These are phyloP conservation scores for Ctenopoma kingsleyae DNA, from an alignment of 2,797 vertebrate species.

Conservation along the genomic window DNA sequence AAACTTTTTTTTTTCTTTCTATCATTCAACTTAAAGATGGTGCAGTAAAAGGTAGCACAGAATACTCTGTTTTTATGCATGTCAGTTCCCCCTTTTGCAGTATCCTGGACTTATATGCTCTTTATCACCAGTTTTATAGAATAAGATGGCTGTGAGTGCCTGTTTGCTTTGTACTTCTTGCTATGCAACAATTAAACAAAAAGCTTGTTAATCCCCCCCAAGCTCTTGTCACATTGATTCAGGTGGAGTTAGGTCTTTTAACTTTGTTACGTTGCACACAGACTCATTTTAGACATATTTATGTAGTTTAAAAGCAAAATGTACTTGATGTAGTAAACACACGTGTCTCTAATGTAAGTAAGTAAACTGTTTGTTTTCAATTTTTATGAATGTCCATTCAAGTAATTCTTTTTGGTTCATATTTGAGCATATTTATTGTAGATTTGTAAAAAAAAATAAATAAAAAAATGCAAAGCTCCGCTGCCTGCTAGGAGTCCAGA, in stretches of 20 bases:
- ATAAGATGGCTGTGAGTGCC: slow-evolving; percentile 72
- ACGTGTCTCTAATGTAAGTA: slow-evolving; percentile 39
- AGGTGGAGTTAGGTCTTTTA: slow-evolving; percentile 59
- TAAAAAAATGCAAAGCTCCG: slow-evolving; percentile 18
- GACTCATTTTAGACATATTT: slow-evolving; percentile 23
- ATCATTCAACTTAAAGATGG: slow-evolving; percentile 21
- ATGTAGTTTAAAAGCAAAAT: slow-evolving; percentile 18
- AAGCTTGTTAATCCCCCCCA: slow-evolving; percentile 80
- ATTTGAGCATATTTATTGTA: slow-evolving; percentile 66
- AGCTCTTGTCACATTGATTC: slow-evolving; percentile 82
- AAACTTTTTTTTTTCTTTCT: slow-evolving; percentile 14
- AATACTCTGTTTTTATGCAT: slow-evolving; percentile 78
- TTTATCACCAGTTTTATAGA: slow-evolving; percentile 67
- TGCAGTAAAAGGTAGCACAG: slow-evolving; percentile 55
- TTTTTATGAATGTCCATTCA: slow-evolving; percentile 32
- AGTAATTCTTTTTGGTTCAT: slow-evolving; percentile 45
- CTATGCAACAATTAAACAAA: slow-evolving; percentile 86
- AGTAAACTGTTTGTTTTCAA: slow-evolving; percentile 33
- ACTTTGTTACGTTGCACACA: slow-evolving; percentile 35
- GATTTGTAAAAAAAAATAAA: slow-evolving; percentile 34
- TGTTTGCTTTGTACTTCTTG: slow-evolving; percentile 84
- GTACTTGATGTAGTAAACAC: slow-evolving; percentile 34
- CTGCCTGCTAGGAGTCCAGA: slow-evolving; percentile 38
- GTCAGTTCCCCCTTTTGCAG: slow-evolving; percentile 64
- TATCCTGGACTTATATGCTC: slow-evolving; percentile 71